Evolutionary conservation across 2,888 invertebrate genomes (phyloP), one percentile per base, ranked within the genome.

Genomic region (Morinoia aosen): DNA sequence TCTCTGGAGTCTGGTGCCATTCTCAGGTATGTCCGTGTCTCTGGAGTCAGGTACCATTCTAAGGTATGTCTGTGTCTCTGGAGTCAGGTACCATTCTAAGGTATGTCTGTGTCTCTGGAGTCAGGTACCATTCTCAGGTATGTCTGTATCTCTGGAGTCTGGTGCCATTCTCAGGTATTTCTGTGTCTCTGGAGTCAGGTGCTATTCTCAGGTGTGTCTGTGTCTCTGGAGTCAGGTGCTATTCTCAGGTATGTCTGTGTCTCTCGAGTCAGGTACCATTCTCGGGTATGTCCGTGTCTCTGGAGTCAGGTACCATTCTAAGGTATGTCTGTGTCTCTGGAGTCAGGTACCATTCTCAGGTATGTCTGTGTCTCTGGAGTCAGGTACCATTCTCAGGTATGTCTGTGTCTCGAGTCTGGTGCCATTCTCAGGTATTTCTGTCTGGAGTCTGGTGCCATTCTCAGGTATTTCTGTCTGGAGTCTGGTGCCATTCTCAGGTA

Each of bases 1-100:
- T 99, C 95, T 99, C 99, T 97, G 99, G 99, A 97, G 99, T 99
- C 97, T 99, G 99, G 99, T 99, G 98, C 97, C 99, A 99, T 97
- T 98, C 98, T 57, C 97, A 98, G 97, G 98, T n/a, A n/a, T n/a
- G n/a, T n/a, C n/a, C n/a, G n/a, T n/a, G n/a, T n/a, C n/a, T n/a
- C n/a, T n/a, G n/a, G n/a, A n/a, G n/a, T n/a, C n/a, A n/a, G 99
- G 99, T 99, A 98, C 97, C 99, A 99, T 97, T 98, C 98, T 58
- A 97, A 98, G 97, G 98, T 98, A 97, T 97, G 97, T 97, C 11
- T 94, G 33, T 3, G 98, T n/a, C 95, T 99, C 99, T 97, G 99
- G 99, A 97, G 99, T 99, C 97, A 99, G 99, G 99, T 99, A 98
- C 97, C 99, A 99, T 97, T 98, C 98, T 58, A 97, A 98, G 97